Evolutionary conservation across 2,113 vertebrate species (phyloP).

Genomic region (Anguilla rostrata): DNA sequence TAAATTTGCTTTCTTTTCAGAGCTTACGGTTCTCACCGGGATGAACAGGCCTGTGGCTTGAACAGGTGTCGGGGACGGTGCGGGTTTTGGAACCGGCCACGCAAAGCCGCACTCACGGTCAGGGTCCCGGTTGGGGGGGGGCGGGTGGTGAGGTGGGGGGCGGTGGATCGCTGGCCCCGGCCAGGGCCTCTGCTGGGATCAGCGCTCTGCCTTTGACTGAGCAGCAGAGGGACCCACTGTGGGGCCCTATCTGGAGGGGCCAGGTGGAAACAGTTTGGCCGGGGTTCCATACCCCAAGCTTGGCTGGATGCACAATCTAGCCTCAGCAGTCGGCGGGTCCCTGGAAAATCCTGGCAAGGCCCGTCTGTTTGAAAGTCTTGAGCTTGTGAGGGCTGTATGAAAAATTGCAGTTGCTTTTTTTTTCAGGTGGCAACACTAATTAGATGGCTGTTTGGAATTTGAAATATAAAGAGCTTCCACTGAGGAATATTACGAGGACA

Average conservation of each 20-base stretch:
- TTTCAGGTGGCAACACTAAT: not conserved
- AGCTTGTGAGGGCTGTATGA: not conserved
- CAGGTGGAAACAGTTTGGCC: not conserved
- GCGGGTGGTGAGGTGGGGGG: not conserved
- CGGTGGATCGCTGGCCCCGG: not conserved
- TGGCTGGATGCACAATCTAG: not conserved
- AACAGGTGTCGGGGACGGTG: constrained; percentile 6
- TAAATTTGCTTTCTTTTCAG: not conserved
- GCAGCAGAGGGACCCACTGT: not conserved
- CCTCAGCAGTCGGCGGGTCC: not conserved
- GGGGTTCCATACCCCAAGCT: not conserved
- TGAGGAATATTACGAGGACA: not conserved
- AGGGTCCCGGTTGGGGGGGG: not conserved
- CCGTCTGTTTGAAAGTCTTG: not conserved
- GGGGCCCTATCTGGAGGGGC: not conserved
- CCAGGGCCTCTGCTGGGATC: not conserved
- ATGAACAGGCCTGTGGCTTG: not conserved
- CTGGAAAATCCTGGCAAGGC: not conserved
- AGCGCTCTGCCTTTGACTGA: not conserved
- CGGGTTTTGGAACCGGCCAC: not conserved
- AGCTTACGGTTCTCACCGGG: not conserved
- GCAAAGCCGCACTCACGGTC: not conserved
- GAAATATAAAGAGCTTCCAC: not conserved
- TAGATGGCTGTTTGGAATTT: not conserved
- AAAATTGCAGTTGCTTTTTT: not conserved